Conservation (phyloP, 2,888 invertebrate genomes). For the Tiliacea citrago region DNA sequence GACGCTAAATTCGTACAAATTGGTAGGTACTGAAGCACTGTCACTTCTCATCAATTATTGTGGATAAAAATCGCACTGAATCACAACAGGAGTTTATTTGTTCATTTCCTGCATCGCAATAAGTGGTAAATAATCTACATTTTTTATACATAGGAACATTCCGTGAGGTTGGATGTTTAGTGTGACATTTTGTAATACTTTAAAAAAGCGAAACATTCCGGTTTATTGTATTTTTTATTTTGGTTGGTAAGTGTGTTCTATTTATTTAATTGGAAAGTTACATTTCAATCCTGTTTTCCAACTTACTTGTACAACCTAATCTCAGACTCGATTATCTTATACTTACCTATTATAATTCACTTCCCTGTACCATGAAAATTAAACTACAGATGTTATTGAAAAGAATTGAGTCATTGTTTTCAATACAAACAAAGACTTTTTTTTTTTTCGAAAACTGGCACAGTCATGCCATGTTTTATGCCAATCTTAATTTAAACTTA, state of each 20-base stretch:
- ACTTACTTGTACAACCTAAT: background rate
- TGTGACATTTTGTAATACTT: conserved; percentile 14
- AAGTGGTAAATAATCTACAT: conserved; percentile 50
- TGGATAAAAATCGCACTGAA: conserved; percentile 60
- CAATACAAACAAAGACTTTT: conserved; percentile 27
- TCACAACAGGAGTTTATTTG: conserved; percentile 59
- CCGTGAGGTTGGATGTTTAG: background rate
- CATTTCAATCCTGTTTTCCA: background rate
- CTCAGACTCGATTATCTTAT: background rate
- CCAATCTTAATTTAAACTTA: conserved; percentile 7
- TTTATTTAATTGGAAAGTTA: conserved; percentile 9
- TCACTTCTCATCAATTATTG: conserved; percentile 51
- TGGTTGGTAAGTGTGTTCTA: conserved; percentile 4
- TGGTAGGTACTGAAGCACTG: conserved; percentile 26
- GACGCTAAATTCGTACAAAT: conserved; percentile 27
- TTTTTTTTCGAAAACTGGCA: conserved; percentile 6
- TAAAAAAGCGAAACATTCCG: background rate
- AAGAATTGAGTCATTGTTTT: conserved; percentile 39
- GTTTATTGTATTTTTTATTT: background rate
- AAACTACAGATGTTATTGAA: conserved; percentile 11
- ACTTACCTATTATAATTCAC: background rate
- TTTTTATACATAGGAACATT: conserved; percentile 17
- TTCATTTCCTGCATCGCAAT: conserved; percentile 56
- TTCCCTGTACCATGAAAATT: background rate
- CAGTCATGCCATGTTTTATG: background rate